A percentile compares a stretch with the other conserved stretches of the same genome.
phyloP scores from a whole-genome alignment of 2,888 invertebrate species.

The Pyrrhia umbra region DNA sequence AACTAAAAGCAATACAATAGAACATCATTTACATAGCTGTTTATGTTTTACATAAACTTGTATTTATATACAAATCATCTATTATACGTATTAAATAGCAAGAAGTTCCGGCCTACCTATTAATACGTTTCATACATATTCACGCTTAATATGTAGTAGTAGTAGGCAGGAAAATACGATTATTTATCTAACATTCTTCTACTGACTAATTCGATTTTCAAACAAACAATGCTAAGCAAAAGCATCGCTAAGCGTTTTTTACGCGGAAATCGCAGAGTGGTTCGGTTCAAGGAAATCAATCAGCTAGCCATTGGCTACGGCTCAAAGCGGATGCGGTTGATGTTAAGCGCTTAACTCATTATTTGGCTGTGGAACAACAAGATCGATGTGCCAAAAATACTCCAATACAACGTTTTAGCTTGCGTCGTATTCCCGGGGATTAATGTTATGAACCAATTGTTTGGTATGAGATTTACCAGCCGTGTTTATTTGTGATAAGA shows the following conservation, averaged over 20 bases:
- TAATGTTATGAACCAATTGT: slow-evolving; percentile 22
- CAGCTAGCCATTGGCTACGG: slow-evolving; percentile 70
- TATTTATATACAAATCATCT: background rate
- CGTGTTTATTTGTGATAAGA: background rate
- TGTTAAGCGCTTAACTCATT: slow-evolving; percentile 80
- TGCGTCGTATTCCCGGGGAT: slow-evolving; percentile 27
- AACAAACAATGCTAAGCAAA: slow-evolving; percentile 7
- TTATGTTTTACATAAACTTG: background rate
- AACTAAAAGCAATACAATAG: background rate
- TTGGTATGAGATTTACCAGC: background rate
- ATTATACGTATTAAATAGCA: background rate
- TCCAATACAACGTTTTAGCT: slow-evolving; percentile 37
- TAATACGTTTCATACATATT: no score
- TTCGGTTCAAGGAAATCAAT: slow-evolving; percentile 72
- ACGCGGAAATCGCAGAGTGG: slow-evolving; percentile 56
- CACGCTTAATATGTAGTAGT: background rate
- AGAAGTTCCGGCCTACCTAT: background rate
- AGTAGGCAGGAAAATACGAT: background rate
- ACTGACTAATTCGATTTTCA: background rate
- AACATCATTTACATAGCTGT: slow-evolving; percentile 1
- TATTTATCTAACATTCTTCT: background rate
- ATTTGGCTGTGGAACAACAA: slow-evolving; percentile 70
- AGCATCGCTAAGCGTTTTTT: slow-evolving; percentile 49
- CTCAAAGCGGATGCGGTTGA: slow-evolving; percentile 76
- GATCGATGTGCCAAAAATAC: slow-evolving; percentile 76